Evolutionary conservation across 1,140 invertebrate species (phyloP), one percentile per base, ranked within the genome.

Genomic region (Luehdorfia chinensis): DNA sequence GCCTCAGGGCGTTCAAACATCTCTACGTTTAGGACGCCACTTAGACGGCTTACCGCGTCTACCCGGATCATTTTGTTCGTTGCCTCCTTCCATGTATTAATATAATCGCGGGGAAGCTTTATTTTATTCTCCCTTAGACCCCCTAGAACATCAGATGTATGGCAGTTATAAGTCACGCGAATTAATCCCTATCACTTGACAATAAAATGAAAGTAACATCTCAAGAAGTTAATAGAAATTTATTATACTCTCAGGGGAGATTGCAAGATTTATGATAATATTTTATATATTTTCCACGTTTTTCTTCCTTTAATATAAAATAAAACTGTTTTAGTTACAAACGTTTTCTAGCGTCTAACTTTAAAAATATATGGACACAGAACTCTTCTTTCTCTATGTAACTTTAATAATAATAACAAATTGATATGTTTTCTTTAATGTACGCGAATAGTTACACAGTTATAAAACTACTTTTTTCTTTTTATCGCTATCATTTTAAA

Each of bases 121-220:
- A 85, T 77, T 84, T 83, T 83, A 78, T 71, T 79, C 70, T 69
- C 61, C 69, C 70, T 65, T 48, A 53, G 45, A 56, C 53, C 62
- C 58, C 58, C 55, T 48, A 64, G 65, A 63, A 67, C 71, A 66
- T 56, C 61, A 75, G 71, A 86, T 79, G 72, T 86, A 86, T 84
- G 71, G 60, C 77, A 72, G 81, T 83, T 84, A 83, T 84, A 84
- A 84, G 81, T 86, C 81, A 86, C 63, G 60, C 57, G 71, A 77
- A 86, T 81, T 86, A 84, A 84, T 86, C 77, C 76, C 74, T 86
- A 83, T 84, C 75, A 80, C 75, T 85, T 75, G 69, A 84, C 77
- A 85, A 83, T 83, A 78, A 80, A 84, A 84, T 74, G 75, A 57
- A 78, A 81, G 77, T 75, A 74, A 83, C 75, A 75, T 76, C 75